A percentile compares a stretch with the other conserved stretches of the same genome.
phyloP scores from a whole-genome alignment of 2,797 vertebrate species.

The Amniataba percoides region DNA sequence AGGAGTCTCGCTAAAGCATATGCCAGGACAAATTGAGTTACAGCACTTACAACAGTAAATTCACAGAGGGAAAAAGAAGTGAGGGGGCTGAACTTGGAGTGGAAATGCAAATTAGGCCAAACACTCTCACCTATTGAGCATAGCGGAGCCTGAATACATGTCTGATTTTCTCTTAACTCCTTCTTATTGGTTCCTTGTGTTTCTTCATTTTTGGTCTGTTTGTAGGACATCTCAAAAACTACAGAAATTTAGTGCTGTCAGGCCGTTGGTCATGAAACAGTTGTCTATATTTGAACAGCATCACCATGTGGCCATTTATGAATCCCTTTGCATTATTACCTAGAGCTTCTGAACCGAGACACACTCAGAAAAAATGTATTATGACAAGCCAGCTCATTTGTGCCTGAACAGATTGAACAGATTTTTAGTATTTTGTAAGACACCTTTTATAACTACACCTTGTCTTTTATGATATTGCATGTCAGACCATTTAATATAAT shows the following conservation, averaged over 20 bases:
- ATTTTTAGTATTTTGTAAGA: not conserved
- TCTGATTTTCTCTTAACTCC: not conserved
- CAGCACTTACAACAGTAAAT: constrained; percentile 25
- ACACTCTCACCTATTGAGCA: constrained; percentile 12
- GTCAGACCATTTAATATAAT: not conserved
- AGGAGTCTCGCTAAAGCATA: constrained; percentile 14
- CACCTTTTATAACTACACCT: no score
- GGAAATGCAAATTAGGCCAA: constrained; percentile 42
- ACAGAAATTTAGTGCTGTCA: not conserved
- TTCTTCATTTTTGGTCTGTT: constrained; percentile 2
- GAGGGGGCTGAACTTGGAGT: constrained; percentile 10
- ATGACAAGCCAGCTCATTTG: no score
- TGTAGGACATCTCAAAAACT: not conserved
- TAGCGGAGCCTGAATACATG: not conserved
- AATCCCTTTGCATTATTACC: not conserved
- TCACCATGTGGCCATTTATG: not conserved
- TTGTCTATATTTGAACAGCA: not conserved
- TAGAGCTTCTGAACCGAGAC: not conserved
- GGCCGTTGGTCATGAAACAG: not conserved
- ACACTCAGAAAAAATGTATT: not conserved
- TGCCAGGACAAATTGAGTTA: constrained; percentile 41
- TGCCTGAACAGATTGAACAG: not conserved
- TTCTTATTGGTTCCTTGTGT: not conserved
- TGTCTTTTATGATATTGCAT: not conserved
- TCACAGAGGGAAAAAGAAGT: not conserved